Evolutionary conservation across 1,140 invertebrate genomes (phyloP).

Genomic region (Polypedilum pembai): DNA sequence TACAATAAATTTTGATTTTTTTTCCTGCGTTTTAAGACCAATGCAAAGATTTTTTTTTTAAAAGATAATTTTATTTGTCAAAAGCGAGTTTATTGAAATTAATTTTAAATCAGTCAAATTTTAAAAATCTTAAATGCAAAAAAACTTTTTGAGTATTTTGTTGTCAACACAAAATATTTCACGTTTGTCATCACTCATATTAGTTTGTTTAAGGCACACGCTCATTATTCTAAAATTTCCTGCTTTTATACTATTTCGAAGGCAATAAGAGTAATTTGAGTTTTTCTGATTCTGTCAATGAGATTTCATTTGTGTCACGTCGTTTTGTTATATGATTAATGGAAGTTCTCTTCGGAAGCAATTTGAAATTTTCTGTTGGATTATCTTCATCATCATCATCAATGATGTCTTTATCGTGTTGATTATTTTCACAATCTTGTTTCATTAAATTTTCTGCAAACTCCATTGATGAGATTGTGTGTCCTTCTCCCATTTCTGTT

Average conservation of each 20-base stretch:
- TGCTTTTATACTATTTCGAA: constrained; percentile 36
- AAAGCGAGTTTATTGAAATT: no score
- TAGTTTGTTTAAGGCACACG: constrained; percentile 3
- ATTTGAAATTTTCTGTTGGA: constrained; percentile 33
- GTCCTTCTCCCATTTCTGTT: constrained; percentile 44
- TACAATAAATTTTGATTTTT: not conserved
- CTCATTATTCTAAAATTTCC: not conserved
- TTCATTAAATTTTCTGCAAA: constrained; percentile 38
- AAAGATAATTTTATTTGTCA: no score
- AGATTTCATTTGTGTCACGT: constrained; percentile 30
- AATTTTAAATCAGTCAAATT: not conserved
- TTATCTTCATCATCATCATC: constrained; percentile 33
- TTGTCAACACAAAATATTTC: not conserved
- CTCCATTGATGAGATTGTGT: constrained; percentile 54
- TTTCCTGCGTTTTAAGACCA: not conserved
- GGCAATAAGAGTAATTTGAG: constrained; percentile 44
- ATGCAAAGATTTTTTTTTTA: no score
- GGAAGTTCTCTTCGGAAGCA: constrained; percentile 34
- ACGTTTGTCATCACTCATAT: not conserved
- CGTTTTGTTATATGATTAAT: constrained; percentile 32
- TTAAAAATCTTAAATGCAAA: not conserved
- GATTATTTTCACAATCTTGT: constrained; percentile 33
- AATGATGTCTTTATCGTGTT: constrained; percentile 27
- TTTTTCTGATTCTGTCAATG: constrained; percentile 43
- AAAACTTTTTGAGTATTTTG: not conserved